A percentile compares a stretch with the other conserved stretches of the same genome.
Evolutionary conservation across 2,797 vertebrate species (phyloP).

Genomic region (Lepilemur septentrionalis): DNA sequence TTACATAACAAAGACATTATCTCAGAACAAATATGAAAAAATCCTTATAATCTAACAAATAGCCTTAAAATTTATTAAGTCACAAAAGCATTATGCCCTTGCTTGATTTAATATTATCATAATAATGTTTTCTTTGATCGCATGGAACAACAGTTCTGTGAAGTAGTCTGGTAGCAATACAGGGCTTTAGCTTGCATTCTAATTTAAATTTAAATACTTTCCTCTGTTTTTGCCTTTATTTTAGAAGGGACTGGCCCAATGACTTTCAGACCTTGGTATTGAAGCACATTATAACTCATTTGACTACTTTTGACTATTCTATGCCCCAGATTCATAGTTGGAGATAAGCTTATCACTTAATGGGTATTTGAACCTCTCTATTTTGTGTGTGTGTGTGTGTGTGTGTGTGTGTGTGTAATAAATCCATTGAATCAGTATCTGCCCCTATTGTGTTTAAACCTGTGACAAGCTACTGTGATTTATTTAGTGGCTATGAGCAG

Average conservation of each 20-base stretch:
- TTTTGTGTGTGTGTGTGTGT: neutral
- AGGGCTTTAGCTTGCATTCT: neutral
- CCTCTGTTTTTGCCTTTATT: neutral
- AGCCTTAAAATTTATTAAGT: neutral
- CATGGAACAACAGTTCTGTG: neutral
- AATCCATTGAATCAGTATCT: neutral
- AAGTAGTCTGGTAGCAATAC: neutral
- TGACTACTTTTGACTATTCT: neutral
- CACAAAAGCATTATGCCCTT: neutral
- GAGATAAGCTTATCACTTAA: neutral
- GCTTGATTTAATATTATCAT: conserved; percentile 17
- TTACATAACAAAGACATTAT: neutral
- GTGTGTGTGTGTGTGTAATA: neutral
- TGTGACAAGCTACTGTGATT: neutral
- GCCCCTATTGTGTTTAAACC: neutral
- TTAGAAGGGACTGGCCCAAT: neutral
- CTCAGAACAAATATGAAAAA: conserved; percentile 10
- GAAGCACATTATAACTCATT: neutral
- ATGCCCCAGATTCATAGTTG: conserved; percentile 11
- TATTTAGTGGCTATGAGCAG: neutral
- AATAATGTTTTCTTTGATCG: conserved; percentile 27
- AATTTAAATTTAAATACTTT: neutral
- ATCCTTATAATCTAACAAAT: neutral
- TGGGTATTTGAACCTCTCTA: neutral
- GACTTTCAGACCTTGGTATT: neutral